Conservation (phyloP, 1,140 invertebrate genomes). For the Manduca sexta region DNA sequence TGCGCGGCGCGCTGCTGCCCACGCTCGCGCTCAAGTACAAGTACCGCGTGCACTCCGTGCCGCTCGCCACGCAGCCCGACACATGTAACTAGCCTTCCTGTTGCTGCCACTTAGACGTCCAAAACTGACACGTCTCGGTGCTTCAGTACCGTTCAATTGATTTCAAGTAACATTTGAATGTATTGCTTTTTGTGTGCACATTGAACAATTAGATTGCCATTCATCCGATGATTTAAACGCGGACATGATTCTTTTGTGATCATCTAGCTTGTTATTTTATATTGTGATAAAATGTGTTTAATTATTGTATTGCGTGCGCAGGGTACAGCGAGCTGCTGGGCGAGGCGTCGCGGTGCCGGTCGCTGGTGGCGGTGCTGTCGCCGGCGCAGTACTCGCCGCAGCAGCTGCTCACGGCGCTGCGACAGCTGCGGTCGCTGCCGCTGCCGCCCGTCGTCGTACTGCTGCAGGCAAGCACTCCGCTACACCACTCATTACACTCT, state of each 20-base stretch:
- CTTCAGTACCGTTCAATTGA: no score
- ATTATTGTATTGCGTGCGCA: conserved; percentile 12
- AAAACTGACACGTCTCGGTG: no score
- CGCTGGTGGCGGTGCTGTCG: conserved; percentile 59
- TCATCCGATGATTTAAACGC: no score
- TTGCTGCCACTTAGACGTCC: no score
- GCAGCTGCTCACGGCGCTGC: conserved; percentile 54
- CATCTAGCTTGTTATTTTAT: no score
- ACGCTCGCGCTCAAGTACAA: conserved; percentile 65
- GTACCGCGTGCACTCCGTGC: conserved; percentile 53
- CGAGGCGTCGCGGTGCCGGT: conserved; percentile 41
- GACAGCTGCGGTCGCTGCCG: conserved; percentile 51
- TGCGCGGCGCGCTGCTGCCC: conserved; percentile 56
- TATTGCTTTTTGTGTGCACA: no score
- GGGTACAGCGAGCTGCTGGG: conserved; percentile 47
- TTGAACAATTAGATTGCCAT: no score
- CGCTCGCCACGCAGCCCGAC: conserved; percentile 47
- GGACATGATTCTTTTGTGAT: no score
- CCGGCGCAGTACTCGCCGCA: conserved; percentile 55
- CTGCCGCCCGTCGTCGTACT: conserved; percentile 57
- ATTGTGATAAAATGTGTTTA: not conserved
- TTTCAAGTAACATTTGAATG: no score
- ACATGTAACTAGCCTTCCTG: conserved; percentile 48
- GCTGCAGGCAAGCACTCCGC: conserved; percentile 42
- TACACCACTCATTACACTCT: no score